phyloP scores from a whole-genome alignment of 2,797 vertebrate genomes.

The Spea hammondii region DNA sequence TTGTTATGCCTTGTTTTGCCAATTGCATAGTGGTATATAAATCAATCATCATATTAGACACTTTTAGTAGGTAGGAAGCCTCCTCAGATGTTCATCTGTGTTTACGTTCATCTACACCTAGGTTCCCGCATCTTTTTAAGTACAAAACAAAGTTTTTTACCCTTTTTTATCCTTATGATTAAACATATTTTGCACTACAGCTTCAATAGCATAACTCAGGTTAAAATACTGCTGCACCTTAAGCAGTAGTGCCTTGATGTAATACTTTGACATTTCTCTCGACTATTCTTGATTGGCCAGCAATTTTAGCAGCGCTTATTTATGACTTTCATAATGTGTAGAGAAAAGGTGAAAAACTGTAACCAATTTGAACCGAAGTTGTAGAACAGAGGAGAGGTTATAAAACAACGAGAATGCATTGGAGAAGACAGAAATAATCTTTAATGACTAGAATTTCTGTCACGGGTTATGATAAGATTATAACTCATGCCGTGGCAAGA shows the following conservation, averaged over 20 bases:
- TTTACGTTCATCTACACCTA: no score
- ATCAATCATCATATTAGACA: no score
- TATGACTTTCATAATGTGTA: slow-evolving; percentile 41
- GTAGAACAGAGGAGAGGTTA: slow-evolving; percentile 29
- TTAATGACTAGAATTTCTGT: slow-evolving; percentile 29
- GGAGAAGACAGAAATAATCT: slow-evolving; percentile 13
- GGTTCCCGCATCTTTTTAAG: slow-evolving; percentile 13
- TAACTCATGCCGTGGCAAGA: slow-evolving; percentile 16
- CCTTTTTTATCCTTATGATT: slow-evolving; percentile 35
- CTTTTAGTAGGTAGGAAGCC: no score
- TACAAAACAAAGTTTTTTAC: slow-evolving; percentile 31
- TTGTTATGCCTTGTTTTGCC: no score
- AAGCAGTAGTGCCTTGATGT: slow-evolving; percentile 32
- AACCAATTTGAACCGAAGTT: slow-evolving; percentile 20
- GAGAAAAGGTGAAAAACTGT: slow-evolving; percentile 43
- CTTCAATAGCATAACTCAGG: slow-evolving; percentile 46
- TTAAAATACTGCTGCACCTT: slow-evolving; percentile 34
- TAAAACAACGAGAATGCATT: slow-evolving; percentile 22
- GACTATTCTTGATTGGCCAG: slow-evolving; percentile 39
- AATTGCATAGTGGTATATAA: no score
- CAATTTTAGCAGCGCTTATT: slow-evolving; percentile 48
- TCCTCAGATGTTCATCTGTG: no score
- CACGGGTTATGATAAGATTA: slow-evolving; percentile 32
- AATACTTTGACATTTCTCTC: slow-evolving; percentile 46
- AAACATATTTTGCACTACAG: slow-evolving; percentile 33